A percentile compares a stretch with the other conserved stretches of the same genome.
phyloP scores from a whole-genome alignment of 2,113 vertebrate species.

The Myotis davidii region DNA sequence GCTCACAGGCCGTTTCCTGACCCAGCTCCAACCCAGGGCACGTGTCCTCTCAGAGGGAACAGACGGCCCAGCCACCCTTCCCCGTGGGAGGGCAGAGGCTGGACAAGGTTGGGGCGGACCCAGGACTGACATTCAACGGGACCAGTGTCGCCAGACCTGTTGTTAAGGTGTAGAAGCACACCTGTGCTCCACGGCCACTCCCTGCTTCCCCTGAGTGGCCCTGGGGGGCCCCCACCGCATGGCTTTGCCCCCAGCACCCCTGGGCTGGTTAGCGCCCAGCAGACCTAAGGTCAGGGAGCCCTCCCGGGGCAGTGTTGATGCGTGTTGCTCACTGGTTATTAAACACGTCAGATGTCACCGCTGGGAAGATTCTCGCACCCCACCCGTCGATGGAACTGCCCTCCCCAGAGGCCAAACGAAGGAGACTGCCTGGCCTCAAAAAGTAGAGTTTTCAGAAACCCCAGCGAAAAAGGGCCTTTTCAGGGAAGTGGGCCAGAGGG shows the following conservation, averaged over 20 bases:
- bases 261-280: not conserved
- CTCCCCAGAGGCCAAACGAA: not conserved
- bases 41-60: not conserved
- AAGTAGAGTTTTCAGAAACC: conserved; percentile 36
- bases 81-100: not conserved
- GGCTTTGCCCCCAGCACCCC: not conserved
- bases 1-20: not conserved
- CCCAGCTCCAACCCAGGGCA: not conserved
- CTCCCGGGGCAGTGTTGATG: not conserved
- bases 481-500: not conserved
- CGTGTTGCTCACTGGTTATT: not conserved
- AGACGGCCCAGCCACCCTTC: not conserved
- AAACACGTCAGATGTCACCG: not conserved
- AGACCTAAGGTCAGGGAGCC: not conserved
- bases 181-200: not conserved
- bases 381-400: not conserved
- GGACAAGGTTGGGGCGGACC: not conserved
- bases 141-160: not conserved
- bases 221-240: not conserved
- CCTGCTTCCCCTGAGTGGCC: not conserved
- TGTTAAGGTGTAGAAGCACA: not conserved
- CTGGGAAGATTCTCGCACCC: not conserved
- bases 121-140: not conserved
- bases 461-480: not conserved
- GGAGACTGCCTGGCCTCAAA: not conserved